Base-by-base conservation (phyloP, 2,888 invertebrate species). In the Timema podura region DNA sequence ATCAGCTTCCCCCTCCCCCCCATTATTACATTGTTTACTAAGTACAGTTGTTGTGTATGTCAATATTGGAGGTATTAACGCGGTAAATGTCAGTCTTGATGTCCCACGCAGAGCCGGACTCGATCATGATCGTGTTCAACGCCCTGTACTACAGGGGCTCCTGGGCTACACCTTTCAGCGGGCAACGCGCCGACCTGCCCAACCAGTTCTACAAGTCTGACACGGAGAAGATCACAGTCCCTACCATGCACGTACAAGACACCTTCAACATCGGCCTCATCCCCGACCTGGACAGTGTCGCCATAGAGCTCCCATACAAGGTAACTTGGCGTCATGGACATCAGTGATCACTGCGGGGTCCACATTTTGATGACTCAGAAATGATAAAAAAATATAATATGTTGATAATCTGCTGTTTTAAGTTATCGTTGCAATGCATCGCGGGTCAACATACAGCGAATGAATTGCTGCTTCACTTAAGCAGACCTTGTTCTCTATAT, bases 111-210 rank as follows among this genome's bases (percentile, higher is more conserved):
- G 65, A 65, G 46, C 65, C 47, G 47, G 65, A 65, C 46, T 70
- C 70, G 48, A 67, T 74, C 59, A 78, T 78, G 75, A 74, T 78
- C 15, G 73, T 76, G n/a, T 79, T 79, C 74, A 79, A 79, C 71
- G 79, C 77, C 5, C 74, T 78, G 49, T 79, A 77, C 74, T 79
- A 75, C 76, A 74, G 75, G 64, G 79, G 77, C n/a, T 72, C 71
- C 45, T 79, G 78, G 78, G 74, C 72, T 45, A 73, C 70, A 15
- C 76, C 76, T 2, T 76, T 78, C 72, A 11, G 48, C 16, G 44
- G n/a, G 2, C 11, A 61, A n/a, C 70, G 74, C 44, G 72, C 70
- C 15, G 57, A 61, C 48, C 54, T 68, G 44, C 30, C 73, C 13
- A 11, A 16, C 16, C 30, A 44, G 9, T 77, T 77, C 70, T 75